Conservation (phyloP, 2,113 vertebrate species). For the Maccullochella peelii region DNA sequence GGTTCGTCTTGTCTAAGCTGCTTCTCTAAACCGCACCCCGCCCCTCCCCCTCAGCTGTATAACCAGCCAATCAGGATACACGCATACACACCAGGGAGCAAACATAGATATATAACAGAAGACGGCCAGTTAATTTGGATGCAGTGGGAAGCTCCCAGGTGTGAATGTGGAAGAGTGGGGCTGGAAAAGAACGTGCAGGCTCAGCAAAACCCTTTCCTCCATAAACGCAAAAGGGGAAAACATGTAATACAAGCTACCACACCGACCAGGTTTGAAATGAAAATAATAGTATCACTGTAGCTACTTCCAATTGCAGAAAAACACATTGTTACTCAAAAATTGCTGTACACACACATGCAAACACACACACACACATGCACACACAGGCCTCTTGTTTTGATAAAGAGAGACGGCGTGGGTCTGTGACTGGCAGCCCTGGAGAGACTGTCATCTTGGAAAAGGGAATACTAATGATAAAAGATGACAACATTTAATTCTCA, state of each 20-base stretch:
- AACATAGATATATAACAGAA: conserved; percentile 26
- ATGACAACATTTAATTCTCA: conserved; percentile 69
- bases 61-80: conserved; percentile 53
- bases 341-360: not conserved
- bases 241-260: conserved; percentile 22
- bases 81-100: conserved; percentile 13
- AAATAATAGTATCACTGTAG: conserved; percentile 36
- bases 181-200: conserved; percentile 48
- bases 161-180: conserved; percentile 35
- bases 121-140: conserved; percentile 41
- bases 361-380: conserved; percentile 9
- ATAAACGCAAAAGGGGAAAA: conserved; percentile 43
- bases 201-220: conserved; percentile 58
- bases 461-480: conserved; percentile 54
- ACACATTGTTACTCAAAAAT: not conserved
- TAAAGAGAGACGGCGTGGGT: conserved; percentile 28
- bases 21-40: conserved; percentile 40
- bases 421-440: conserved; percentile 51
- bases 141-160: conserved; percentile 56
- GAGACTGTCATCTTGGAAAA: conserved; percentile 42
- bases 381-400: conserved; percentile 24
- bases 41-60: conserved; percentile 23
- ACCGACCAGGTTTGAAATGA: conserved; percentile 28
- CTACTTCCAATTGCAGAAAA: conserved; percentile 16
- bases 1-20: conserved; percentile 57